Percentiles rank a stretch among this genome's conserved stretches.
Evolutionary conservation across 2,888 invertebrate species (phyloP).

Genomic region (Sarcophaga subvicina): DNA sequence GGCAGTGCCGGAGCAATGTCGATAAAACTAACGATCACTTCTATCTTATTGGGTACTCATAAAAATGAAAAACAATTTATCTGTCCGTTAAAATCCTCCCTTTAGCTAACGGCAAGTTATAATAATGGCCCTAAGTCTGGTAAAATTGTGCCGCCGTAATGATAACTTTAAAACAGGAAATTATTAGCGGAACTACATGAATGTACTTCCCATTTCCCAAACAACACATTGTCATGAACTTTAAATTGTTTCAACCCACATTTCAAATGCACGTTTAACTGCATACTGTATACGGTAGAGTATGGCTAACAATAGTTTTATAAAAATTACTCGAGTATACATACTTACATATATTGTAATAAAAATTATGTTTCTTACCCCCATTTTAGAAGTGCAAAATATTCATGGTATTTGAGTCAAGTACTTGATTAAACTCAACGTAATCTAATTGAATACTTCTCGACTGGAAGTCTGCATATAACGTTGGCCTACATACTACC

Average conservation of each 20-base stretch:
- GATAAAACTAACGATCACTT: too few species aligned
- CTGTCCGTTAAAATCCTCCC: too few species aligned
- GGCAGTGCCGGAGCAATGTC: too few species aligned
- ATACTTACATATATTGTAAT: neutral
- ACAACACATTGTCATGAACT: neutral
- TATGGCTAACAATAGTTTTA: neutral
- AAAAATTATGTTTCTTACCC: constrained; percentile 34
- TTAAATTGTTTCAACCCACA: neutral
- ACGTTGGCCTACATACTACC: constrained; percentile 45
- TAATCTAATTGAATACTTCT: neutral
- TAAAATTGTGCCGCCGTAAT: too few species aligned
- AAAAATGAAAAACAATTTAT: too few species aligned
- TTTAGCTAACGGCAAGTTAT: too few species aligned
- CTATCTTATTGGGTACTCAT: too few species aligned
- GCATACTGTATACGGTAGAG: neutral
- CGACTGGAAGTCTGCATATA: constrained; percentile 42
- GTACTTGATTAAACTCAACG: constrained; percentile 32
- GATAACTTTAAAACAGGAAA: too few species aligned
- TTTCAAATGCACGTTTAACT: neutral
- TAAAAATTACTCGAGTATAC: neutral
- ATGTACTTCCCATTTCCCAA: constrained; percentile 15
- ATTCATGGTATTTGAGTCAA: constrained; percentile 59
- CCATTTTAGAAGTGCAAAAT: constrained; percentile 42
- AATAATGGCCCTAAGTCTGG: too few species aligned
- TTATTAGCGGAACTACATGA: too few species aligned